Evolutionary conservation across 2,888 invertebrate species (phyloP).

Genomic region (Cantharis flavilabris): DNA sequence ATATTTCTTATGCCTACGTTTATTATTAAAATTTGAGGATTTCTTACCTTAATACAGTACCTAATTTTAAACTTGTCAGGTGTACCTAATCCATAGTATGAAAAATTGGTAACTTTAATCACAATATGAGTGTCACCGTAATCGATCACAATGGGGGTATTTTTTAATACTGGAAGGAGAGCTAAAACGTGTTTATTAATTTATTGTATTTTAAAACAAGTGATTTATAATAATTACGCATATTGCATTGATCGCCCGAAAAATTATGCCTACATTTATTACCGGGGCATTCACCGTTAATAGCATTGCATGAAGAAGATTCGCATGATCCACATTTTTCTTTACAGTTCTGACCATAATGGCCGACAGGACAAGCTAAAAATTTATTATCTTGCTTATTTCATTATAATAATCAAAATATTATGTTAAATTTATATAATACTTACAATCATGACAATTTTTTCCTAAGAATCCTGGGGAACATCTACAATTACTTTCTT

Average conservation of each 20-base stretch:
- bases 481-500: slow-evolving; percentile 31
- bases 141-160: slow-evolving; percentile 10
- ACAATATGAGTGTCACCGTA: not conserved
- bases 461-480: slow-evolving; percentile 31
- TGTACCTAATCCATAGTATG: slow-evolving; percentile 3
- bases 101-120: slow-evolving; percentile 10
- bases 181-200: slow-evolving; percentile 7
- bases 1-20: no score
- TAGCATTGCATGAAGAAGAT: not conserved
- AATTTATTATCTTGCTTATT: not conserved
- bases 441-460: slow-evolving; percentile 19
- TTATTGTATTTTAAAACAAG: not conserved
- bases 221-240: not conserved
- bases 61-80: not conserved
- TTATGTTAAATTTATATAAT: not conserved
- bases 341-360: slow-evolving; percentile 18
- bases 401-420: not conserved
- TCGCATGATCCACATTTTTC: slow-evolving; percentile 12
- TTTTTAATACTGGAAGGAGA: slow-evolving; percentile 6
- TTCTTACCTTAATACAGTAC: not conserved
- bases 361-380: slow-evolving; percentile 8
- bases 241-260: slow-evolving; percentile 4
- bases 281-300: slow-evolving; percentile 5
- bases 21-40: no score
- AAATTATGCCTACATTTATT: not conserved